Evolutionary conservation across 2,113 vertebrate species (phyloP).

Genomic region (Brachypteracias leptosomus): DNA sequence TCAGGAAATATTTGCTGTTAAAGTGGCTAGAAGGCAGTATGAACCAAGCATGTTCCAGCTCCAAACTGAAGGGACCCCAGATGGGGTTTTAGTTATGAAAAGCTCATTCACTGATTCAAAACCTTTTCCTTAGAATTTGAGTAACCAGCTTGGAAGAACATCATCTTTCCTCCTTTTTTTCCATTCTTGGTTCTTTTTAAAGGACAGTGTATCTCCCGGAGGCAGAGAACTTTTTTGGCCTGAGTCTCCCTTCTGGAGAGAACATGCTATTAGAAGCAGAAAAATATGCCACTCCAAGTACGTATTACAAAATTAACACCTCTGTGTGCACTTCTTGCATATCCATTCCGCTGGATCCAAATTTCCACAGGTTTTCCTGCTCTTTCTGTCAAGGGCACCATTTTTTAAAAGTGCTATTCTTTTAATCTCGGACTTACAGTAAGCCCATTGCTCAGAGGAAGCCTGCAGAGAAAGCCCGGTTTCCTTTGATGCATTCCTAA

Average conservation of each 20-base stretch:
- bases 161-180: background rate
- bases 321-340: background rate
- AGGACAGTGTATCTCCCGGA: background rate
- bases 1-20: constrained; percentile 34
- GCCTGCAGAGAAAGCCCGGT: background rate
- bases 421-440: background rate
- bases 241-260: background rate
- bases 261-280: background rate
- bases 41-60: background rate
- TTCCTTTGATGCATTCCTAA: constrained; percentile 66
- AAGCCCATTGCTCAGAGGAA: constrained; percentile 54
- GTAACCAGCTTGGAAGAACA: background rate
- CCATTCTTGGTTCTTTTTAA: constrained; percentile 49
- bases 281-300: background rate
- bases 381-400: background rate
- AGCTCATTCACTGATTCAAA: constrained; percentile 26
- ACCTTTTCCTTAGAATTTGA: background rate
- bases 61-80: background rate
- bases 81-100: constrained; percentile 32
- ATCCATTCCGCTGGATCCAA: background rate
- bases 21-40: background rate
- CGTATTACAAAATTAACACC: background rate
- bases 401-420: background rate
- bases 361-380: constrained; percentile 39
- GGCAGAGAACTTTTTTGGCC: background rate